phyloP scores from a whole-genome alignment of 2,888 invertebrate species.

The Protonemura montana region DNA sequence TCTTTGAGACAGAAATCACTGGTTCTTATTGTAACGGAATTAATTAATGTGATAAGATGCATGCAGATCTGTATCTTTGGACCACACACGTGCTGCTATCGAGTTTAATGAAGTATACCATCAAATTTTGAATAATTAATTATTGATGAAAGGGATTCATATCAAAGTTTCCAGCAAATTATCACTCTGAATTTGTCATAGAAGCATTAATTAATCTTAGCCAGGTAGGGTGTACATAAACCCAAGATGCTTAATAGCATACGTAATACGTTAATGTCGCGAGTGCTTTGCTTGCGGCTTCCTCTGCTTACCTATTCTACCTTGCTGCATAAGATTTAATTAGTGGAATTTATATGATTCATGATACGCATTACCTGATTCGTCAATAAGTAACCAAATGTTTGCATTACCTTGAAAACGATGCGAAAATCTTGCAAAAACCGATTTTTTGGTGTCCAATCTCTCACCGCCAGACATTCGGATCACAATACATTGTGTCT shows the following conservation, averaged over 20 bases:
- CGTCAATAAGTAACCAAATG: not conserved
- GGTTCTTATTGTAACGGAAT: not conserved
- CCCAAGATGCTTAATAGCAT: constrained; percentile 15
- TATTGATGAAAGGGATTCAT: constrained; percentile 28
- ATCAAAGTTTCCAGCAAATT: constrained; percentile 26
- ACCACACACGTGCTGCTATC: not conserved
- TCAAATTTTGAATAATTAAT: constrained; percentile 22
- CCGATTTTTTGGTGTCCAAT: not conserved
- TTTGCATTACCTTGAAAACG: not conserved
- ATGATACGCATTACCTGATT: not conserved
- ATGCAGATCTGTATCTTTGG: not conserved
- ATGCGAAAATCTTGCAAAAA: not conserved
- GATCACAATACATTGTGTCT: not conserved
- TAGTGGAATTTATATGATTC: not conserved
- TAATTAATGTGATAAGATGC: not conserved
- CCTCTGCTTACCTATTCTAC: constrained; percentile 14
- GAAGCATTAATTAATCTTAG: constrained; percentile 35
- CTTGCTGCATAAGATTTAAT: constrained; percentile 16
- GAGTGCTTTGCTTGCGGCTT: not conserved
- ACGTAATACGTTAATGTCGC: constrained; percentile 30
- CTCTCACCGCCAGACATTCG: not conserved
- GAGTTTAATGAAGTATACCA: constrained; percentile 19
- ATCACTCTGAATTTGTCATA: constrained; percentile 32
- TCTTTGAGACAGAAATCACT: not conserved
- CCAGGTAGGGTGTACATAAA: constrained; percentile 8